Evolutionary conservation across 2,113 vertebrate species (phyloP), one percentile per base, ranked within the genome.

Genomic region (Lota lota): DNA sequence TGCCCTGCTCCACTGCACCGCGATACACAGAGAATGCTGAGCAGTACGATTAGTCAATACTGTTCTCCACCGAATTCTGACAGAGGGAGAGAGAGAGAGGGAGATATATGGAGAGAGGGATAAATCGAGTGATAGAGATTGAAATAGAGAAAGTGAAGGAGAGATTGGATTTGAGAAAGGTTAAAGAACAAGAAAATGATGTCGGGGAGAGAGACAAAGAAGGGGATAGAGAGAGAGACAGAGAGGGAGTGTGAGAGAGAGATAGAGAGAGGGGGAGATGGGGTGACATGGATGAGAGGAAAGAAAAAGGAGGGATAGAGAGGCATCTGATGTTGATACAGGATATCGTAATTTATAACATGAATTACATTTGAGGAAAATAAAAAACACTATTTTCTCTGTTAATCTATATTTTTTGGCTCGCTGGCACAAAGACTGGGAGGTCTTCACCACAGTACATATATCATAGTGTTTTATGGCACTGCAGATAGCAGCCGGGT

Each of bases 41-140:
- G 58, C 33, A 67, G 74, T 82, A 60, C 83, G 83, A 87, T 83
- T 74, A 78, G 73, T 89, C 85, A 79, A 83, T 36, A 76, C 67
- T 54, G 70, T 36, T 47, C 40, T 47, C 40, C 40, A 10, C 40
- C 40, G 7, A 12, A 47, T 47, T 8, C 58, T n/a, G 53, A n/a
- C 15, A 66, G 63, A 66, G 63, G 58, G 19, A 53, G 53, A 51
- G 83, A 75, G 70, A 61, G 73, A 68, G 77, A 77, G 61, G 57
- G 74, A 72, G 40, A 53, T 33, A 66, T 19, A 51, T 33, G 61
- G 69, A 54, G 62, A 36, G 64, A 47, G 40, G 40, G 53, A n/a
- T 16, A 66, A 79, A 78, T 53, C 20, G 65, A 68, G 53, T 3
- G 53, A n/a, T 18, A 56, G 53, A n/a, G n/a, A 56, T 17, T 18